phyloP scores from a whole-genome alignment of 53 echinoderm and acorn worm genomes.

The Arbacia lixula region DNA sequence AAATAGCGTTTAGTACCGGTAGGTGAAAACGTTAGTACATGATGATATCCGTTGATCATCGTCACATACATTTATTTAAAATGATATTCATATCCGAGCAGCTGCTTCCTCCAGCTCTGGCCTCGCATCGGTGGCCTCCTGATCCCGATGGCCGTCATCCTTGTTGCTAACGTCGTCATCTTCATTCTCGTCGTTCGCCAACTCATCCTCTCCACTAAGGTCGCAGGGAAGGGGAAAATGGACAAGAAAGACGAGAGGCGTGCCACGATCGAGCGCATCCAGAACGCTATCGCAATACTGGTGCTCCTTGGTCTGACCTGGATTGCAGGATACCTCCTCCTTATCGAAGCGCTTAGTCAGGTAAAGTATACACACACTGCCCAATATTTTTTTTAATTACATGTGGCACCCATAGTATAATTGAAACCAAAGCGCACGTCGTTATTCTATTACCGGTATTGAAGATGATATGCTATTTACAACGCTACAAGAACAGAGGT shows the following conservation, averaged over 20 bases:
- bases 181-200: slow-evolving; percentile 35
- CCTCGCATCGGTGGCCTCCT: slow-evolving; percentile 33
- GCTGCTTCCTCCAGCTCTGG: slow-evolving; percentile 31
- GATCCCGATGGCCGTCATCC: slow-evolving; percentile 25
- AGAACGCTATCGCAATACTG: slow-evolving; percentile 33
- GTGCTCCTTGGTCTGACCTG: slow-evolving; percentile 32
- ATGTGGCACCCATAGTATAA: no score
- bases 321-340: slow-evolving; percentile 23
- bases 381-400: no score
- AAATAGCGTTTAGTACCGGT: no score
- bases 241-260: slow-evolving; percentile 1
- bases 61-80: no score
- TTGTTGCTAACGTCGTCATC: slow-evolving; percentile 6
- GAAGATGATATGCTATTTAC: no score
- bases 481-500: no score
- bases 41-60: no score
- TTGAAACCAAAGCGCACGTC: no score
- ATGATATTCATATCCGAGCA: no score
- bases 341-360: neutral
- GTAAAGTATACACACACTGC: neutral
- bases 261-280: slow-evolving; percentile 29
- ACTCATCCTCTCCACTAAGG: neutral
- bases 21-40: no score
- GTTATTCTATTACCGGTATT: no score
- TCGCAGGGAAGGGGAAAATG: slow-evolving; percentile 17